Evolutionary conservation across 2,113 vertebrate species (phyloP), one percentile per base, ranked within the genome.

Genomic region (Prolemur simus): DNA sequence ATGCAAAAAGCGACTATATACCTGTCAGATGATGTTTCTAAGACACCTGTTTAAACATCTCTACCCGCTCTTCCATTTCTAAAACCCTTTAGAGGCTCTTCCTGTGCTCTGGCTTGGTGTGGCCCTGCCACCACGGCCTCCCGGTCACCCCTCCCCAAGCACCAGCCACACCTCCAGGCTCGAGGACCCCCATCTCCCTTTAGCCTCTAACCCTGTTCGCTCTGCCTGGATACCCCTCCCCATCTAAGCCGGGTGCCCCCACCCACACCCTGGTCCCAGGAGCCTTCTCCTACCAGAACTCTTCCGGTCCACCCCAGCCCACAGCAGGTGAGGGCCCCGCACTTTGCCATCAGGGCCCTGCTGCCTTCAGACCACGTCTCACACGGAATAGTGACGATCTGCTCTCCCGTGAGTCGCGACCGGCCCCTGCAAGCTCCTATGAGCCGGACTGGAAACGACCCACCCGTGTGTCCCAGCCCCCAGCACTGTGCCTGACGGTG

Each of bases 271-370:
- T 4, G 2, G 6, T 45, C 56, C 37, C 7, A 0, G 17, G 27
- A 25, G 27, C 4, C 47, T 5, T 4, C 64, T 78, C 71, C 69
- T 45, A 12, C 12, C 4, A 32, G 76, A 58, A 32, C 11, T 1
- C 42, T 34, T 17, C 34, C 17, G 0, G 0, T 47, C 37, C 39
- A 2, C 13, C 18, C 17, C 0, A 0, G 7, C 5, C 25, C n/a
- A 14, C 0, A 27, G 29, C 63, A 66, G 47, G 11, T 1, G 18
- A 73, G 25, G 10, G 25, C 77, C 52, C 11, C 8, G 3, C 18
- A 0, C 39, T 34, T 9, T 0, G 29, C 13, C 10, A 52, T 69
- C 60, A 25, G 0, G 29, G 56, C 45, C 0, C 0, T 9, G 15
- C 2, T 2, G 76, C 58, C 25, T 3, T 45, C 52, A 58, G 78